Conservation (phyloP, 2,113 vertebrate species). For the Aspidoscelis tigris region DNA sequence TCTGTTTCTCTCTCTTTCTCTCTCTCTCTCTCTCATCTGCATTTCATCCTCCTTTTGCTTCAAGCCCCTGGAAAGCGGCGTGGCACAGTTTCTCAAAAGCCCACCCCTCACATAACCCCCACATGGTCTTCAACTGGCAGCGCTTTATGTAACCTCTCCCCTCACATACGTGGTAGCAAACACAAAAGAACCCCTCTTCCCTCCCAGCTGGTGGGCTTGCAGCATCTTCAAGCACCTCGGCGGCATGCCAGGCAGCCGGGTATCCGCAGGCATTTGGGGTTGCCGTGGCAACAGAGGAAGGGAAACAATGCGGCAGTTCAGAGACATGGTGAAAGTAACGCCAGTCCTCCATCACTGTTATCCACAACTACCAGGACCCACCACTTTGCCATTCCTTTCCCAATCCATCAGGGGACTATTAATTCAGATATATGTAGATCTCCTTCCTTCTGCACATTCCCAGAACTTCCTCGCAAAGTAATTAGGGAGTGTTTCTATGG, state of each 20-base stretch:
- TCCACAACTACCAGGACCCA: not conserved
- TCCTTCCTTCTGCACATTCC: not conserved
- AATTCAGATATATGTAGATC: not conserved
- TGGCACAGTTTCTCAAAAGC: not conserved
- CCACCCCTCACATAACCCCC: not conserved
- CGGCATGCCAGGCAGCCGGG: slow-evolving; percentile 32
- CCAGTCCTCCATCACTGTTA: not conserved
- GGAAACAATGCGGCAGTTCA: slow-evolving; percentile 41
- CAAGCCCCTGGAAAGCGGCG: not conserved
- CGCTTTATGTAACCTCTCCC: slow-evolving; percentile 10
- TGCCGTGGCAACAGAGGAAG: slow-evolving; percentile 33
- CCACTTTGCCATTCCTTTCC: not conserved
- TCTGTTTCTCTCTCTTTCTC: not conserved
- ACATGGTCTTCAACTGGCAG: not conserved
- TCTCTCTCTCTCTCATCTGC: not conserved
- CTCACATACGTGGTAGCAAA: slow-evolving; percentile 16
- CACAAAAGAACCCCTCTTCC: slow-evolving; percentile 1
- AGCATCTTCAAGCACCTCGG: slow-evolving; percentile 42
- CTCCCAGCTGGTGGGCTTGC: slow-evolving; percentile 38
- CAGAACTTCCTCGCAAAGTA: not conserved
- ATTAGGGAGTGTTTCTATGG: not conserved
- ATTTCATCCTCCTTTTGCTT: not conserved
- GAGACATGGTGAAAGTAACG: not conserved
- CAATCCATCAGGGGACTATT: not conserved
- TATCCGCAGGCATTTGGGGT: slow-evolving; percentile 42